These are phyloP conservation scores for Eumeta japonica DNA, from an alignment of 1,140 invertebrate species.

Conservation along the genomic window DNA sequence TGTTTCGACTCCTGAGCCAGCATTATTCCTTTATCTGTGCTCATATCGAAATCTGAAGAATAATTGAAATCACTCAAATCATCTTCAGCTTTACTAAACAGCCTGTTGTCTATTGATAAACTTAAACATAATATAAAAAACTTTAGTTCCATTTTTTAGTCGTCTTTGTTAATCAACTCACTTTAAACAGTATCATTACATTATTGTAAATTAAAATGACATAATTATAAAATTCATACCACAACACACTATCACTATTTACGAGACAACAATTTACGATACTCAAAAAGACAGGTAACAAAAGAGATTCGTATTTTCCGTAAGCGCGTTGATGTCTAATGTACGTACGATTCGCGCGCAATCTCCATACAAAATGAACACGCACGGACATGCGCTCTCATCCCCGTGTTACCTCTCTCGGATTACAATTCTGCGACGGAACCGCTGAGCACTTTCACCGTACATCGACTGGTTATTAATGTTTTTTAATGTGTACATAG, in stretches of 20 bases:
- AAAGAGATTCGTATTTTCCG: too few relatives aligned
- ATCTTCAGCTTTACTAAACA: slow-evolving; percentile 16
- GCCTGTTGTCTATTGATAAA: neutral
- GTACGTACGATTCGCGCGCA: slow-evolving; percentile 25
- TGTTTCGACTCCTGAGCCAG: slow-evolving; percentile 43
- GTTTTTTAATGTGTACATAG: too few relatives aligned
- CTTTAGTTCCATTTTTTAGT: neutral
- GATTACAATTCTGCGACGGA: slow-evolving; percentile 47
- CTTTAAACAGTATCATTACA: too few relatives aligned
- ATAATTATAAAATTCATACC: too few relatives aligned
- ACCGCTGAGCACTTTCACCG: slow-evolving; percentile 43
- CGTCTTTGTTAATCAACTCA: neutral
- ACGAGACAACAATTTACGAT: too few relatives aligned
- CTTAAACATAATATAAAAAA: neutral
- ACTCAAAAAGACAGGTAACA: too few relatives aligned
- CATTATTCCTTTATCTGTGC: slow-evolving; percentile 19
- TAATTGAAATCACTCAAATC: slow-evolving; percentile 33
- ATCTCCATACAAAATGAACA: slow-evolving; percentile 21
- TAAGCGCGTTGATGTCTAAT: slow-evolving; percentile 29
- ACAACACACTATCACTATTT: neutral
- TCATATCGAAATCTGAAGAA: slow-evolving; percentile 15
- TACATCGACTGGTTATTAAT: too few relatives aligned
- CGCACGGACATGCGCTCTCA: slow-evolving; percentile 21
- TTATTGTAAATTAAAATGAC: too few relatives aligned
- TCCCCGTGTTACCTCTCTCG: slow-evolving; percentile 35